Conservation (phyloP, 2,888 invertebrate species). For the Drosophila subsilvestris region DNA sequence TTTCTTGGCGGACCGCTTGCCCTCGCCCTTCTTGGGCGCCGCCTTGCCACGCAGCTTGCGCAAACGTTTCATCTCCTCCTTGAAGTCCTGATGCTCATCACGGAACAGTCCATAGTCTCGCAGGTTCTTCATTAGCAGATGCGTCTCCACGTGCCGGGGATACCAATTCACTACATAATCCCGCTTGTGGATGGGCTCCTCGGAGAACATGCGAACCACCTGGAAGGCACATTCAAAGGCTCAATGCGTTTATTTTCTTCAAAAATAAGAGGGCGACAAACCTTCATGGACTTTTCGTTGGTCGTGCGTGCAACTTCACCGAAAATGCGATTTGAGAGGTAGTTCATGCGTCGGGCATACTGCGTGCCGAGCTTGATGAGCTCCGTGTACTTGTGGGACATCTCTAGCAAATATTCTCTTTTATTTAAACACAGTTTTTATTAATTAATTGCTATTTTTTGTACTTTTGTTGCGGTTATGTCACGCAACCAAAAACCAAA, state of each 20-base stretch:
- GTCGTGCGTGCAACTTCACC: conserved; percentile 93
- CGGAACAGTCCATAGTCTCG: conserved; percentile 91
- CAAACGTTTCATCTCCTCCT: conserved; percentile 92
- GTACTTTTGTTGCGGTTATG: conserved; percentile 64
- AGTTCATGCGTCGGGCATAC: conserved; percentile 93
- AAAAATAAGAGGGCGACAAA: conserved; percentile 4
- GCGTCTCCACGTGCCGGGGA: conserved; percentile 92
- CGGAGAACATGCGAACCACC: conserved; percentile 89
- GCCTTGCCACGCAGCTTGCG: conserved; percentile 91
- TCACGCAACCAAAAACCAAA: conserved; percentile 51
- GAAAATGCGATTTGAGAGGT: conserved; percentile 94
- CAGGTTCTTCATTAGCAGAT: conserved; percentile 89
- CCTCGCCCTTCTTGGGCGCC: conserved; percentile 85
- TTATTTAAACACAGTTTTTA: neutral
- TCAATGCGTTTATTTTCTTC: neutral
- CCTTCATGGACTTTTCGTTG: conserved; percentile 90
- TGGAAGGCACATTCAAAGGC: neutral
- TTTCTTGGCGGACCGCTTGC: conserved; percentile 83
- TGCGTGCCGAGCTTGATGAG: conserved; percentile 89
- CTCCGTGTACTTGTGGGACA: conserved; percentile 89
- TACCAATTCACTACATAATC: conserved; percentile 92
- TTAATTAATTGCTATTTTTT: neutral
- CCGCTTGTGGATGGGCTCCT: conserved; percentile 89
- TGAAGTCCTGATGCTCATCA: conserved; percentile 95
- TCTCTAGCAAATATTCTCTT: conserved; percentile 27